Conservation (phyloP, 2,888 invertebrate species). For the Caenorhabditis sp. region DNA sequence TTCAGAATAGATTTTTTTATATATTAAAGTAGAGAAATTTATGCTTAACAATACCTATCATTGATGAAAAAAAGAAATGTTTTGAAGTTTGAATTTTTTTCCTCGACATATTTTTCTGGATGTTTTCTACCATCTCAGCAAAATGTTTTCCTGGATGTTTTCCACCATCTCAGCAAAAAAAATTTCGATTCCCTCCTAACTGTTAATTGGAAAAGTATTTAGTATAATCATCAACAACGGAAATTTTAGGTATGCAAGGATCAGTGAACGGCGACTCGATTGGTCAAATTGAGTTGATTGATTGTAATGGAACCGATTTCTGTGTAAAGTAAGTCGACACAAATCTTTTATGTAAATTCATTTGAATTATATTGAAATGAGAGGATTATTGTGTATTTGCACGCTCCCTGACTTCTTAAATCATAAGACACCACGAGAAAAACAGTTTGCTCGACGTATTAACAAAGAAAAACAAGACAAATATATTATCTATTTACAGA, state of each 20-base stretch:
- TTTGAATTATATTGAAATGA: background rate
- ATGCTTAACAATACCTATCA: too few relatives aligned
- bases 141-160: too few relatives aligned
- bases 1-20: too few relatives aligned
- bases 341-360: background rate
- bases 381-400: background rate
- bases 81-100: too few relatives aligned
- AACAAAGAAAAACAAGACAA: slow-evolving; percentile 9
- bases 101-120: too few relatives aligned
- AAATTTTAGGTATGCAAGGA: slow-evolving; percentile 40
- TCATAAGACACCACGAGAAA: slow-evolving; percentile 7
- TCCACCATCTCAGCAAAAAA: background rate
- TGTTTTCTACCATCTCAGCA: too few relatives aligned
- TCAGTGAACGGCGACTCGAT: slow-evolving; percentile 32
- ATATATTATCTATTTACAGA: background rate
- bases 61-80: too few relatives aligned
- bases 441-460: slow-evolving; percentile 32
- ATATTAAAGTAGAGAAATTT: too few relatives aligned
- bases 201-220: background rate
- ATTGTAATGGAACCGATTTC: slow-evolving; percentile 41
- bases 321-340: slow-evolving; percentile 35
- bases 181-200: background rate
- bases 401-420: background rate
- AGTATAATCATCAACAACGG: background rate
- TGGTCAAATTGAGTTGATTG: slow-evolving; percentile 31